phyloP scores from a whole-genome alignment of 2,113 vertebrate species.

The Balaeniceps rex region DNA sequence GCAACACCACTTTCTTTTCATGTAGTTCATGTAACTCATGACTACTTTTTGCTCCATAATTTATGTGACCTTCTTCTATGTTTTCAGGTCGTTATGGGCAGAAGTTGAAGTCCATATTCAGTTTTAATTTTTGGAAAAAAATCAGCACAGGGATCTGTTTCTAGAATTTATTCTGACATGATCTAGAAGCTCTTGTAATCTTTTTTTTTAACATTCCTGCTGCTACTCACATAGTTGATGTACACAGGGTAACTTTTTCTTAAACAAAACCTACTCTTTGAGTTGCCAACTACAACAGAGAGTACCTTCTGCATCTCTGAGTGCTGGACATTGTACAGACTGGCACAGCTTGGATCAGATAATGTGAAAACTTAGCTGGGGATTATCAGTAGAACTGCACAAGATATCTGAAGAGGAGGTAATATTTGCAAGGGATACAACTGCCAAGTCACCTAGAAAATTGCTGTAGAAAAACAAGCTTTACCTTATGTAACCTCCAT shows the following conservation, averaged over 20 bases:
- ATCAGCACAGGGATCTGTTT: neutral
- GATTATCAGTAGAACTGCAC: conserved; percentile 13
- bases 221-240: neutral
- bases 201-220: neutral
- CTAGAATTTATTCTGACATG: neutral
- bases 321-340: neutral
- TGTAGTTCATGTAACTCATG: neutral
- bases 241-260: neutral
- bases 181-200: neutral
- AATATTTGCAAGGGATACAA: neutral
- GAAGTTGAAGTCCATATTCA: neutral
- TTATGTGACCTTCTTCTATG: neutral
- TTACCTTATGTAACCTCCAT: conserved; percentile 30
- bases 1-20: neutral
- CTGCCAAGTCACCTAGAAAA: conserved; percentile 16
- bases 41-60: neutral
- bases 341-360: conserved; percentile 47
- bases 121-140: neutral
- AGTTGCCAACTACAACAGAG: neutral
- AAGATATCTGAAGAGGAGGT: conserved; percentile 26
- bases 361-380: conserved; percentile 36
- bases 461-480: conserved; percentile 1
- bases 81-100: neutral
- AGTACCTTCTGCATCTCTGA: neutral
- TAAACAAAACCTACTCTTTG: neutral